Evolutionary conservation across 2,797 vertebrate genomes (phyloP).

Genomic region (Pygocentrus nattereri): DNA sequence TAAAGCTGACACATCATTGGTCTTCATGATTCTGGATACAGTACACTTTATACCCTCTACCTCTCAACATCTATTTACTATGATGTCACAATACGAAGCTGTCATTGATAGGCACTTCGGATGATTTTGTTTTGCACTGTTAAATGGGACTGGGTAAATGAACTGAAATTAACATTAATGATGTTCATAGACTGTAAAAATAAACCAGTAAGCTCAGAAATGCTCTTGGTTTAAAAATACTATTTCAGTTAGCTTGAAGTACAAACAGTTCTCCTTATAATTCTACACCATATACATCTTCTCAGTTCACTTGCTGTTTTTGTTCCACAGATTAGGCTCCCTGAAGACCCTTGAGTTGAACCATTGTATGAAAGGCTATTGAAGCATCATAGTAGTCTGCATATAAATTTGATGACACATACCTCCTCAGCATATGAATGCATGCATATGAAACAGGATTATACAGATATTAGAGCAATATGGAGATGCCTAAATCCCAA

Average conservation of each 20-base stretch:
- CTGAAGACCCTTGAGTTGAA: conserved; percentile 33
- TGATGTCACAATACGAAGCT: conserved; percentile 16
- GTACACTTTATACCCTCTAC: conserved; percentile 36
- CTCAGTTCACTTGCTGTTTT: conserved; percentile 5
- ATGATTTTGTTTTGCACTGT: neutral
- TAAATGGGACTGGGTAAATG: neutral
- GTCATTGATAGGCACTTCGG: neutral
- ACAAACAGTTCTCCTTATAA: conserved; percentile 3
- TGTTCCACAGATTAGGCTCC: neutral
- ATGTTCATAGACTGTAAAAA: neutral
- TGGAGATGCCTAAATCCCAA: conserved; percentile 48
- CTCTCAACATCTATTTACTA: conserved; percentile 51
- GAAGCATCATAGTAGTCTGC: conserved; percentile 39
- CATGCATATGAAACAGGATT: conserved; percentile 53
- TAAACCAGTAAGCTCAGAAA: neutral
- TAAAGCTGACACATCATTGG: conserved; percentile 62
- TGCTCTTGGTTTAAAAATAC: conserved; percentile 5
- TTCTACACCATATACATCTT: conserved; percentile 18
- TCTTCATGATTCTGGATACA: conserved; percentile 47
- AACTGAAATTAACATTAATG: neutral
- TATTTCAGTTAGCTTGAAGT: conserved; percentile 13
- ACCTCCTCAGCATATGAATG: conserved; percentile 40
- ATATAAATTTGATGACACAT: conserved; percentile 55
- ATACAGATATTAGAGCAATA: conserved; percentile 54
- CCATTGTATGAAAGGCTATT: conserved; percentile 5